A percentile compares a stretch with the other conserved stretches of the same genome.
phyloP scores from a whole-genome alignment of 2,888 invertebrate species.

The Brachycybe producta region DNA sequence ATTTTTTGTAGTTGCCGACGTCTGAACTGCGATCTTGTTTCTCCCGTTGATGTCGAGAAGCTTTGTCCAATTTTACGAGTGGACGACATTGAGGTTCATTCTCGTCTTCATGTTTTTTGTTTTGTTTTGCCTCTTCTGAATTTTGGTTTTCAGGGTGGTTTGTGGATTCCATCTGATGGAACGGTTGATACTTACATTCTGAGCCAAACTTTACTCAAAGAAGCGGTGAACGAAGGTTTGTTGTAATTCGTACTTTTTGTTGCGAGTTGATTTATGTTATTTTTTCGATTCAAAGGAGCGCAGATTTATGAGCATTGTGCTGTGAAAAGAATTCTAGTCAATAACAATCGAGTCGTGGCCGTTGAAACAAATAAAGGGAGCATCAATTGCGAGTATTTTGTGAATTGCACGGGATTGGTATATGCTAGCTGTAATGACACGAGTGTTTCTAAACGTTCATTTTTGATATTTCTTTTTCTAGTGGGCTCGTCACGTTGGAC shows the following conservation, averaged over 20 bases:
- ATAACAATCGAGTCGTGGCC: constrained; percentile 51
- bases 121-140: constrained; percentile 1
- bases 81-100: constrained; percentile 53
- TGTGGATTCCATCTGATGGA: constrained; percentile 89
- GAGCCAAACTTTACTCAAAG: constrained; percentile 26
- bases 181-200: constrained; percentile 66
- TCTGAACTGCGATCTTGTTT: constrained; percentile 67
- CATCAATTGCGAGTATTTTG: constrained; percentile 76
- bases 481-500: constrained; percentile 84
- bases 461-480: constrained; percentile 21
- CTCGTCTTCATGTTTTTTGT: not conserved
- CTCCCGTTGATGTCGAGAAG: constrained; percentile 59
- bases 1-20: constrained; percentile 7
- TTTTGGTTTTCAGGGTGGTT: constrained; percentile 58
- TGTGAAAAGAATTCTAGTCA: constrained; percentile 52
- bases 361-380: constrained; percentile 64
- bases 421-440: not conserved
- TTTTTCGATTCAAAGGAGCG: constrained; percentile 45
- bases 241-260: not conserved
- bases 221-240: constrained; percentile 29
- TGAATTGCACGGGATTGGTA: constrained; percentile 84
- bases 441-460: too few species aligned
- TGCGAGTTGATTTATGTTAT: not conserved
- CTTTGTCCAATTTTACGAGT: constrained; percentile 62
- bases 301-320: constrained; percentile 64